These are phyloP conservation scores for Merluccius polli DNA, from an alignment of 2,797 vertebrate species.

Conservation along the genomic window DNA sequence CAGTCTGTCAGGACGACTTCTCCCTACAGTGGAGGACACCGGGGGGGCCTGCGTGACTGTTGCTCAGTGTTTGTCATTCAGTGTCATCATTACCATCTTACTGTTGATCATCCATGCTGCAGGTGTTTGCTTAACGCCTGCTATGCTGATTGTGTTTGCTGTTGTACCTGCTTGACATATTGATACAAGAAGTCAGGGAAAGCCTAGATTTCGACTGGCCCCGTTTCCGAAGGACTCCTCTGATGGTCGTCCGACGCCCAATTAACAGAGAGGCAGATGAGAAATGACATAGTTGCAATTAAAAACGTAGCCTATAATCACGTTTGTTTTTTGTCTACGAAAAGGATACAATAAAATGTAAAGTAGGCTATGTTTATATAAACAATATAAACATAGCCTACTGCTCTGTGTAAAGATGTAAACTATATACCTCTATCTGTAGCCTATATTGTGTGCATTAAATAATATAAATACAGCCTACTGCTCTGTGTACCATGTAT, in stretches of 20 bases:
- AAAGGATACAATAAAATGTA: too few species aligned
- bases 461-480: too few species aligned
- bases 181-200: slow-evolving; percentile 26
- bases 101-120: not conserved
- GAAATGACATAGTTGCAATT: not conserved
- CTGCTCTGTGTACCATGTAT: too few species aligned
- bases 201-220: slow-evolving; percentile 1
- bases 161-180: slow-evolving; percentile 60
- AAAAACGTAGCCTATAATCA: too few species aligned
- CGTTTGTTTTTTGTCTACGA: too few species aligned
- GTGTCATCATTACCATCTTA: not conserved
- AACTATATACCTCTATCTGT: too few species aligned
- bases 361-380: too few species aligned
- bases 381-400: too few species aligned
- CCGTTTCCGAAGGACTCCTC: not conserved
- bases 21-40: not conserved
- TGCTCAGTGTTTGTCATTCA: not conserved
- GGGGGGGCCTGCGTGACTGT: not conserved
- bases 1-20: not conserved
- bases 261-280: not conserved
- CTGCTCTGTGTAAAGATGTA: too few species aligned
- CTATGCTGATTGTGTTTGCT: slow-evolving; percentile 44
- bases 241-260: not conserved
- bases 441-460: too few species aligned
- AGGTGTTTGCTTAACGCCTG: not conserved